Conservation (phyloP, 2,888 invertebrate genomes). For the Pemphredon lugubris region DNA sequence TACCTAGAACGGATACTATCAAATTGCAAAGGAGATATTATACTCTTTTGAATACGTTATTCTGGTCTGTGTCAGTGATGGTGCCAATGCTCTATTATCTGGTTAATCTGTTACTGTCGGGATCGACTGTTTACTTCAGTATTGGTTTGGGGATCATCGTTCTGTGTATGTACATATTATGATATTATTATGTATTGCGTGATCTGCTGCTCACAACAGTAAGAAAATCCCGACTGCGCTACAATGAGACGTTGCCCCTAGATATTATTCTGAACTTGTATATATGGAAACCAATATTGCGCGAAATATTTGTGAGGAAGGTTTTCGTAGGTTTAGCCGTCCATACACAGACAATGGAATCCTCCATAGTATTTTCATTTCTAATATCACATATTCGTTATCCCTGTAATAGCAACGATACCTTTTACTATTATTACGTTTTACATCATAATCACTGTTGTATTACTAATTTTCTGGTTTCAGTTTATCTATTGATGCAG, state of each 20-base stretch:
- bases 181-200: not conserved
- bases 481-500: constrained; percentile 90
- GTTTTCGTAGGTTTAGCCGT: too few species aligned
- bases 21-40: constrained; percentile 84
- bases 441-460: too few species aligned
- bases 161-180: constrained; percentile 88
- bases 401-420: too few species aligned
- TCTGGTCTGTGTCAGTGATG: constrained; percentile 87
- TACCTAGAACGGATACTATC: constrained; percentile 85
- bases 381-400: too few species aligned
- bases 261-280: too few species aligned
- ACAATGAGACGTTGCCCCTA: too few species aligned
- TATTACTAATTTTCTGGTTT: constrained; percentile 35
- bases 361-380: too few species aligned
- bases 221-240: too few species aligned
- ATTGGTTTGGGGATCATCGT: constrained; percentile 87
- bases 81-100: constrained; percentile 89
- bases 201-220: not conserved
- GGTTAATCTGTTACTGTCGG: constrained; percentile 86
- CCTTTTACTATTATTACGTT: too few species aligned
- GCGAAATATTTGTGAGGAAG: too few species aligned
- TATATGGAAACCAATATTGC: too few species aligned
- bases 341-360: too few species aligned
- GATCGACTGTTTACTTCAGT: constrained; percentile 87
- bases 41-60: constrained; percentile 87